Evolutionary conservation across 2,888 invertebrate species (phyloP).

Genomic region (Mesorhabditis belari): DNA sequence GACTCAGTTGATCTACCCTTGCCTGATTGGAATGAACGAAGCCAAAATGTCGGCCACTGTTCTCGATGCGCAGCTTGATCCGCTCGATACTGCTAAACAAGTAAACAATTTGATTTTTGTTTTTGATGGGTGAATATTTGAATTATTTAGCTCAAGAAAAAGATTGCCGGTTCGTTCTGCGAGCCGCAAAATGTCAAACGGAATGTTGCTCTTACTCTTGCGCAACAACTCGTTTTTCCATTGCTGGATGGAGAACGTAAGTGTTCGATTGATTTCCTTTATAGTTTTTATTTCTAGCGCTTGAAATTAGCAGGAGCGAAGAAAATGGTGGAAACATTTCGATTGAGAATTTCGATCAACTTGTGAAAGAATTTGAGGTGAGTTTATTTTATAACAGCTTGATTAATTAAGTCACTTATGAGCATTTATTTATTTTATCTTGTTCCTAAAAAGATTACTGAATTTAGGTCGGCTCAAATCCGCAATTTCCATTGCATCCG

Average conservation of each 20-base stretch:
- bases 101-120: too few species aligned
- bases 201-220: conserved; percentile 45
- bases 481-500: conserved; percentile 67
- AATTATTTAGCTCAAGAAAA: conserved; percentile 31
- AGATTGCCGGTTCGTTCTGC: conserved; percentile 45
- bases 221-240: conserved; percentile 38
- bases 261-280: not conserved
- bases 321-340: conserved; percentile 74
- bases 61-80: conserved; percentile 40
- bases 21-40: conserved; percentile 35
- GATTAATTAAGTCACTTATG: too few species aligned
- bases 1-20: conserved; percentile 19
- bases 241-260: conserved; percentile 6
- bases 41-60: conserved; percentile 32
- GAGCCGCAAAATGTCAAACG: conserved; percentile 44
- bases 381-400: not conserved
- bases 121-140: too few species aligned
- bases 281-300: conserved; percentile 8
- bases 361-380: conserved; percentile 76
- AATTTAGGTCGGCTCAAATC: conserved; percentile 14
- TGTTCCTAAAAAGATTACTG: not conserved
- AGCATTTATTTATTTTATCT: too few species aligned
- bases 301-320: conserved; percentile 50
- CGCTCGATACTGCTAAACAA: conserved; percentile 45
- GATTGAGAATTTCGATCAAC: conserved; percentile 68